Evolutionary conservation across 2,888 invertebrate genomes (phyloP).

Genomic region (Eilema depressum): DNA sequence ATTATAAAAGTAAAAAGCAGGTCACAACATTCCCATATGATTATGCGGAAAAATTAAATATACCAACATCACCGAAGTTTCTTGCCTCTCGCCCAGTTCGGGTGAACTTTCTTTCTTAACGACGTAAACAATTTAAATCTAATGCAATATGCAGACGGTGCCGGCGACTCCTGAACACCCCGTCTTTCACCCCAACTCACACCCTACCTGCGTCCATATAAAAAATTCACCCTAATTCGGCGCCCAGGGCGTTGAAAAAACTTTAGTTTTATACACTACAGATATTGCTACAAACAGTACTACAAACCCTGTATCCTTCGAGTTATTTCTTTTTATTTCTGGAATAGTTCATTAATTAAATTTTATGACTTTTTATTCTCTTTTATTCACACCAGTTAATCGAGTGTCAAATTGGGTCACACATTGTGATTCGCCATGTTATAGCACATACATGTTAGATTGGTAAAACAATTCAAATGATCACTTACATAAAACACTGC

Average conservation of each 20-base stretch:
- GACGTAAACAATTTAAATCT: constrained; percentile 86
- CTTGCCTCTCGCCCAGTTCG: constrained; percentile 65
- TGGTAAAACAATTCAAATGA: too few species aligned
- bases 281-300: constrained; percentile 54
- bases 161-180: constrained; percentile 64
- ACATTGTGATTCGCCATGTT: too few species aligned
- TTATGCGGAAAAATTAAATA: constrained; percentile 64
- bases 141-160: constrained; percentile 83
- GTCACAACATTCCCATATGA: constrained; percentile 52
- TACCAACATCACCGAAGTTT: constrained; percentile 60
- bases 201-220: constrained; percentile 72
- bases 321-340: constrained; percentile 49
- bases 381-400: too few species aligned
- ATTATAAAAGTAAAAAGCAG: constrained; percentile 14
- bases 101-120: constrained; percentile 82
- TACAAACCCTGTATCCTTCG: constrained; percentile 45
- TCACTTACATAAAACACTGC: too few species aligned
- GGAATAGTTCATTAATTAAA: too few species aligned
- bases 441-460: too few species aligned
- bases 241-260: constrained; percentile 54
- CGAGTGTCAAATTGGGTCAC: too few species aligned
- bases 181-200: constrained; percentile 52
- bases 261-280: constrained; percentile 54
- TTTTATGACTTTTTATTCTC: too few species aligned
- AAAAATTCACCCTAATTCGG: constrained; percentile 78